Evolutionary conservation across 1,140 invertebrate species (phyloP).

Genomic region (Uloborus diversus): DNA sequence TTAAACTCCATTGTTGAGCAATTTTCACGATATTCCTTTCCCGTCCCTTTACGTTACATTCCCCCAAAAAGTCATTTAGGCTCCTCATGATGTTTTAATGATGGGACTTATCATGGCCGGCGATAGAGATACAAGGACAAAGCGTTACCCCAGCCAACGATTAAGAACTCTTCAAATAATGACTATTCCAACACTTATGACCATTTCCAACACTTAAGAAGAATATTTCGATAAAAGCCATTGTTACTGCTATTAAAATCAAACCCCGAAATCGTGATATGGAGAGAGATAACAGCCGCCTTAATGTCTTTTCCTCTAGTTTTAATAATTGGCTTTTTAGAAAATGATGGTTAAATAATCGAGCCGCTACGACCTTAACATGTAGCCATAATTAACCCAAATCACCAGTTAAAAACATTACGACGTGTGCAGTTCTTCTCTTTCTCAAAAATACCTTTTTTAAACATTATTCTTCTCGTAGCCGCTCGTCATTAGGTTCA

Average conservation of each 20-base stretch:
- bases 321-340: constrained; percentile 39
- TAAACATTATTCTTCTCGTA: not conserved
- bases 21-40: too few species aligned
- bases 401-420: constrained; percentile 37
- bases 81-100: too few species aligned
- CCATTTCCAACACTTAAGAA: constrained; percentile 14
- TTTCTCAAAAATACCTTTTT: not conserved
- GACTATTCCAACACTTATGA: too few species aligned
- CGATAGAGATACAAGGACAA: too few species aligned
- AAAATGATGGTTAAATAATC: not conserved
- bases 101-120: too few species aligned
- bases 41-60: too few species aligned
- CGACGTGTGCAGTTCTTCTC: not conserved
- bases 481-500: not conserved
- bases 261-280: constrained; percentile 19
- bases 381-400: constrained; percentile 27
- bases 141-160: too few species aligned
- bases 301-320: constrained; percentile 31
- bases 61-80: too few species aligned
- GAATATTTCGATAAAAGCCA: constrained; percentile 42
- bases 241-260: constrained; percentile 33
- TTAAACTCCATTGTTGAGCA: too few species aligned
- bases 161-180: too few species aligned
- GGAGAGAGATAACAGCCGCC: not conserved
- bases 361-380: not conserved